Base-by-base conservation (phyloP, 2,888 invertebrate species). In the Asteroscopus sphinx region DNA sequence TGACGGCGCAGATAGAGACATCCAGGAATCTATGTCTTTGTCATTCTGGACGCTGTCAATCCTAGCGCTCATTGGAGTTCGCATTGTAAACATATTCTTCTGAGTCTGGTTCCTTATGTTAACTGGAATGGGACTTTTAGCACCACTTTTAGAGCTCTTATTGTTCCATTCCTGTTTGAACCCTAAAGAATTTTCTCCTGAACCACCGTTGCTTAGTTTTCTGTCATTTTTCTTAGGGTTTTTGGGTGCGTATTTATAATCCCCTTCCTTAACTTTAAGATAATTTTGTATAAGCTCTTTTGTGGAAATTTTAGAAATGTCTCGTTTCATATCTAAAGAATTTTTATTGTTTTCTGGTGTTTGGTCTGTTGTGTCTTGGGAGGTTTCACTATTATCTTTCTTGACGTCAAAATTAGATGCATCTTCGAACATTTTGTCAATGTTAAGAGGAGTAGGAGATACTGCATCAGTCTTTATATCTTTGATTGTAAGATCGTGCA, bases 21-120 rank as follows among this genome's bases (percentile, higher is more conserved):
- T 92, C 94, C 94, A 95, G 0, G 94, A 94, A 66, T 93, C 94
- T 26, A 94, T 82, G 57, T 94, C 94, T 82, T 89, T 92, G 46
- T 94, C 94, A 40, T 90, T 89, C 56, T 93, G 87, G 1, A 93
- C 90, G 30, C 87, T 81, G 40, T 92, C 92, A 49, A 92, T 86
- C 68, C 94, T 88, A 44, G 94, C 92, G 48, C 93, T 94, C 12
- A 88, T 62, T 1, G 93, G 92, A 41, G 83, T 73, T 5, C 73
- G 79, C 28, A 81, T 67, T 1, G 87, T 84, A 28, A 85, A 86
- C 55, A 84, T 58, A 60, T 86, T 90, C 49, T 86, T 91, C 16
- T 90, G 88, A 9, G 85, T 85, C 36, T 84, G 87, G 54, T 87
- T 89, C 41, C 81, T 83, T 36, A 89, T 75, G 25, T 61, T 71